Base-by-base conservation (phyloP, 2,113 vertebrate species). In the Ophthalmolycus amberensis region DNA sequence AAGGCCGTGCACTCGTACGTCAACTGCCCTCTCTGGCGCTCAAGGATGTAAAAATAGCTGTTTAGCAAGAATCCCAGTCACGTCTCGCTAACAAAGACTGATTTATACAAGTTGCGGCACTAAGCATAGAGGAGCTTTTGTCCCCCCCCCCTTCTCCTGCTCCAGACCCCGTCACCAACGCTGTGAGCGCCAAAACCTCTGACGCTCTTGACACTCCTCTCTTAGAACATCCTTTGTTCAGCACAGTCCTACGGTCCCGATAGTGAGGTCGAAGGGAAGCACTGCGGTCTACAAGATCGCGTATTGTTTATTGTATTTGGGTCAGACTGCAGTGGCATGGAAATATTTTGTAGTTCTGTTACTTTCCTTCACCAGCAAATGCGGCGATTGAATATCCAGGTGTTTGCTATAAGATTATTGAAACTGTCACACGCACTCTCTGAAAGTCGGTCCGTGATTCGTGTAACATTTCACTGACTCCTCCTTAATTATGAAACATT, bases 41-140 rank as follows among this genome's bases (percentile, higher is more conserved):
- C 71, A 88, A 84, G 64, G 92, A 91, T 86, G 70, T 92, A 95
- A 94, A 94, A 95, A 95, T 95, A 95, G 93, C 91, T 89, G 60
- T 90, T 90, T 77, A 90, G 91, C 92, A 93, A 93, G 92, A 94
- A 94, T 91, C 86, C 84, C 83, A 92, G 90, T 83, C 79, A 93
- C 88, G 87, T 88, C 80, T 80, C 8, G 46, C 88, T 86, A 94
- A 95, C 94, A 95, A 94, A 95, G 94, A 83, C 87, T 44, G 89
- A 93, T 93, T 95, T 94, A 92, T 93, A 81, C 88, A 90, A 89
- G 86, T 89, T 87, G 70, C 77, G 66, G 81, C 85, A 71, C 76
- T 71, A 75, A 75, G 82, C 84, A 95, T 90, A 95, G 91, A 94
- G 87, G 75, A 60, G 85, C 93, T 93, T 93, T 95, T 95, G 94